A percentile compares a stretch with the other conserved stretches of the same genome.
These are phyloP conservation scores for Vidua macroura DNA, from an alignment of 2,113 vertebrate species.

Conservation along the genomic window DNA sequence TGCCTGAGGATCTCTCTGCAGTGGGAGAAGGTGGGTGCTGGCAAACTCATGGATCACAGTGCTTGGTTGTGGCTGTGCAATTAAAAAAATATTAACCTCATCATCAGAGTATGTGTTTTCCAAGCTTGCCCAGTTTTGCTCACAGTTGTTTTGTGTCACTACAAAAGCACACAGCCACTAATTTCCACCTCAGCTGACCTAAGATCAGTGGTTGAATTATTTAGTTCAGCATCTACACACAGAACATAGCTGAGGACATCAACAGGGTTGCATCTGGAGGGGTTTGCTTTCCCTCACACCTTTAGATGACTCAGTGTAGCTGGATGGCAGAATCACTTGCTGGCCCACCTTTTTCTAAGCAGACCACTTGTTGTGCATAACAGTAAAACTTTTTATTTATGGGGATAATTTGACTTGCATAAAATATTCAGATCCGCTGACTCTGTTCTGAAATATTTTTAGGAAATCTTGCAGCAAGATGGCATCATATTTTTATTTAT, in stretches of 20 bases:
- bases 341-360: background rate
- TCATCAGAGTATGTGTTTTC: background rate
- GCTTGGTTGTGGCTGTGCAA: background rate
- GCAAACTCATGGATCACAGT: background rate
- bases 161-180: background rate
- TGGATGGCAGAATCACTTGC: background rate
- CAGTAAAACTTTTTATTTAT: background rate
- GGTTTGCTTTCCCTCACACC: background rate
- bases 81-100: slow-evolving; percentile 10
- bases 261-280: background rate
- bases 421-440: background rate
- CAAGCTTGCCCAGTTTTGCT: background rate
- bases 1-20: background rate
- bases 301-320: background rate
- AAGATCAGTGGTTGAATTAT: background rate
- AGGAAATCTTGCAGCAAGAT: background rate
- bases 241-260: background rate
- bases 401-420: background rate
- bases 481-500: background rate
- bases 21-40: background rate
- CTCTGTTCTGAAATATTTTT: background rate
- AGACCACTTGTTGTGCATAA: background rate
- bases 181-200: background rate
- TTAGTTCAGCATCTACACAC: background rate
- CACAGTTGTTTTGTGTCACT: background rate